These are phyloP conservation scores for Drosophila carrolli DNA, from an alignment of 1,140 invertebrate species.

Conservation along the genomic window DNA sequence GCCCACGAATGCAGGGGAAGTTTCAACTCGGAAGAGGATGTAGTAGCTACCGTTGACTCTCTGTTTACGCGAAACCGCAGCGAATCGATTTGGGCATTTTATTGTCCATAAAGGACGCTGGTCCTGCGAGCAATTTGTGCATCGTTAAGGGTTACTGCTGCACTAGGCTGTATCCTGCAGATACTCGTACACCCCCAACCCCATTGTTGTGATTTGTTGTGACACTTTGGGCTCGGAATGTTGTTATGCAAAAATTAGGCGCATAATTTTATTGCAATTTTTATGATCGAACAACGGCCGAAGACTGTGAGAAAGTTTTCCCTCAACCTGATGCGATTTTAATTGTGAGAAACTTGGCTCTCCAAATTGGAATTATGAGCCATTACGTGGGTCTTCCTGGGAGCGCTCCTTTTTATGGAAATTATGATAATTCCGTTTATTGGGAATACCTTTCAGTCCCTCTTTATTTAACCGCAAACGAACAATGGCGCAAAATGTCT, in stretches of 20 bases:
- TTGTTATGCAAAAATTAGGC: constrained; percentile 84
- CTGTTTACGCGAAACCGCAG: constrained; percentile 44
- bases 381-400: constrained; percentile 27
- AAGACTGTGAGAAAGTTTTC: constrained; percentile 46
- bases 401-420: constrained; percentile 42
- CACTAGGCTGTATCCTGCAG: neutral
- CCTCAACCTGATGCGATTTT: constrained; percentile 65
- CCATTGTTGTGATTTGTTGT: constrained; percentile 79
- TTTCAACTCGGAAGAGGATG: constrained; percentile 12
- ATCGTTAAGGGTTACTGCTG: constrained; percentile 71
- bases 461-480: neutral
- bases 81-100: constrained; percentile 78
- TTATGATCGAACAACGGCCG: constrained; percentile 62
- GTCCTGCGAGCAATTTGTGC: constrained; percentile 68
- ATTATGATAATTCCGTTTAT: constrained; percentile 75
- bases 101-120: constrained; percentile 56
- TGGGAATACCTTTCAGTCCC: constrained; percentile 50
- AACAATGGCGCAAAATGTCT: constrained; percentile 18
- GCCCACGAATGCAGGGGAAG: constrained; percentile 12
- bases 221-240: constrained; percentile 68
- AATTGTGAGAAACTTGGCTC: constrained; percentile 68
- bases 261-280: constrained; percentile 84
- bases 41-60: neutral
- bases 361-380: constrained; percentile 56
- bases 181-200: constrained; percentile 13